phyloP scores from a whole-genome alignment of 1,140 invertebrate species.

The Coptotermes formosanus region DNA sequence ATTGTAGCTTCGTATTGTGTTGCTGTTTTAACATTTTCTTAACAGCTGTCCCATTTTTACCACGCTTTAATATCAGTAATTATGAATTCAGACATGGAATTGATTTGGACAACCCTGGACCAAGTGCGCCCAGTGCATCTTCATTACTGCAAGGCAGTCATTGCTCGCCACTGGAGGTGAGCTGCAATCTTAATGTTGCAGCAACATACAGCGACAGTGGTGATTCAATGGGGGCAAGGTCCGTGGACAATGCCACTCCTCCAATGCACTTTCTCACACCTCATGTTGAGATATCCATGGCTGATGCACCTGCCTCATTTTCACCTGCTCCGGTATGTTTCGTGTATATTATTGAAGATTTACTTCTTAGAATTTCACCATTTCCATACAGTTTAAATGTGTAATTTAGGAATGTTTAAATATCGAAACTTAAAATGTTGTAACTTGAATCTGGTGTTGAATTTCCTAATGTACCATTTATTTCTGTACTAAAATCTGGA shows the following conservation, averaged over 20 bases:
- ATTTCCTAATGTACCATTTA: background rate
- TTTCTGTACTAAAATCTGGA: background rate
- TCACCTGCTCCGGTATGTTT: conserved; percentile 26
- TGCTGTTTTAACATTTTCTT: too few relatives aligned
- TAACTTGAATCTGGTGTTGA: background rate
- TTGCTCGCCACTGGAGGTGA: conserved; percentile 46
- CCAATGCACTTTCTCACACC: conserved; percentile 87
- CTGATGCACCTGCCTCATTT: conserved; percentile 54
- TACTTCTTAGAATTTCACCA: too few relatives aligned
- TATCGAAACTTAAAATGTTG: background rate
- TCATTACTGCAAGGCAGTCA: conserved; percentile 60
- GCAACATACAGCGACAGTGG: conserved; percentile 74
- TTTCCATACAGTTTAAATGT: too few relatives aligned
- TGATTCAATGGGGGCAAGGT: conserved; percentile 72
- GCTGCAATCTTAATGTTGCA: conserved; percentile 45
- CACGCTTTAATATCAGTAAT: too few relatives aligned
- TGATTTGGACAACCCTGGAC: conserved; percentile 81
- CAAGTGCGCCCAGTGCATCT: conserved; percentile 66
- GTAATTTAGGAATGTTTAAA: too few relatives aligned
- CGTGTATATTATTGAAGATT: too few relatives aligned
- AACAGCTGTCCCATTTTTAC: too few relatives aligned
- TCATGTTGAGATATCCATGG: conserved; percentile 85
- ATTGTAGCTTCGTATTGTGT: too few relatives aligned
- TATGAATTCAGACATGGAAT: conserved; percentile 69
- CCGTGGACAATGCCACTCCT: conserved; percentile 77